Conservation (phyloP, 2,797 vertebrate genomes). For the Eurystomus glaucurus region DNA sequence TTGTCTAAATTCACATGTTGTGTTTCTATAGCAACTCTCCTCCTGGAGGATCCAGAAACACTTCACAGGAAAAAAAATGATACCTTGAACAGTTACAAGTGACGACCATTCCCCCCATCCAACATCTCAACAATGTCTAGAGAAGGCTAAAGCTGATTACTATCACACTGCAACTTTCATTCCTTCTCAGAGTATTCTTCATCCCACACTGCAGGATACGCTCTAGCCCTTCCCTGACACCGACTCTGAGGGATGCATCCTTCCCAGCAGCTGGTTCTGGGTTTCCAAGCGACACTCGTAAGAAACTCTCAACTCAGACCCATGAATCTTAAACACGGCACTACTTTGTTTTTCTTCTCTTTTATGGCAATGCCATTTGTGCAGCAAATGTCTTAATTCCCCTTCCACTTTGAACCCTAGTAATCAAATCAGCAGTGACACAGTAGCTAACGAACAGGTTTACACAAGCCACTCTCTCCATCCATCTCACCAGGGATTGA, state of each 20-base stretch:
- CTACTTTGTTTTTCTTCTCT: background rate
- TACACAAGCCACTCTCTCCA: background rate
- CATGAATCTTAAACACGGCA: accelerated
- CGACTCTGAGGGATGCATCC: background rate
- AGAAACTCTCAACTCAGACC: background rate
- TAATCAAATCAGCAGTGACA: background rate
- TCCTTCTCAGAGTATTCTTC: background rate
- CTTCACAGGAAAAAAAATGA: background rate
- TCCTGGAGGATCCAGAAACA: background rate
- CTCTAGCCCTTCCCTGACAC: background rate
- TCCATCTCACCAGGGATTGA: background rate
- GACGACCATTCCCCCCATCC: background rate
- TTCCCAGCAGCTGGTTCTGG: background rate
- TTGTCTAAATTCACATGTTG: background rate
- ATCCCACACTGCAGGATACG: background rate
- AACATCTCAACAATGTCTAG: background rate
- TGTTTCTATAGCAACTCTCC: background rate
- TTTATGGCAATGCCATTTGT: background rate
- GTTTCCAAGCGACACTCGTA: background rate
- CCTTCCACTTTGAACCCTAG: background rate
- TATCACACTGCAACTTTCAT: background rate
- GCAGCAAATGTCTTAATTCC: background rate
- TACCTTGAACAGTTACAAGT: background rate
- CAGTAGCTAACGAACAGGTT: background rate
- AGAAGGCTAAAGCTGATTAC: background rate